phyloP scores from a whole-genome alignment of 2,888 invertebrate species.

The Himalopsyche kuldschensis region DNA sequence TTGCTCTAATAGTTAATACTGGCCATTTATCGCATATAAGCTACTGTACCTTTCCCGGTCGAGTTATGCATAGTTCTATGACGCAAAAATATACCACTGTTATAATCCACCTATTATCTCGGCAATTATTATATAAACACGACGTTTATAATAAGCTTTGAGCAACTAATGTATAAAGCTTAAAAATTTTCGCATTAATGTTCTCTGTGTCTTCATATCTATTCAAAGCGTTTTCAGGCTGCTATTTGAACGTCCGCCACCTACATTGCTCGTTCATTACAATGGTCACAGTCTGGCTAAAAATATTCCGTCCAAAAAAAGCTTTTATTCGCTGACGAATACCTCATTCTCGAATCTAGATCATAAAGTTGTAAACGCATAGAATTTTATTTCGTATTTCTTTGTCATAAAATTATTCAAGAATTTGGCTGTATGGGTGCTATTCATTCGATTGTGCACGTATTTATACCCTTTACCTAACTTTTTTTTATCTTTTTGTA shows the following conservation, averaged over 20 bases:
- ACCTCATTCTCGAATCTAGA: neutral
- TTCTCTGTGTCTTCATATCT: neutral
- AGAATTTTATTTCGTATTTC: too few relatives aligned
- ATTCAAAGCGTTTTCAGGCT: neutral
- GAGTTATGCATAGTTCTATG: too few relatives aligned
- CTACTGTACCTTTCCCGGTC: too few relatives aligned
- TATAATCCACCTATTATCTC: too few relatives aligned
- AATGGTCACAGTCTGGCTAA: neutral
- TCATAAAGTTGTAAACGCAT: neutral
- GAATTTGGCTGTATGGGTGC: too few relatives aligned
- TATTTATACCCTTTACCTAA: too few relatives aligned
- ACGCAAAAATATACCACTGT: too few relatives aligned
- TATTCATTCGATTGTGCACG: too few relatives aligned
- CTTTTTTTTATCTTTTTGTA: too few relatives aligned
- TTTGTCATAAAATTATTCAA: too few relatives aligned
- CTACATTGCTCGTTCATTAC: neutral
- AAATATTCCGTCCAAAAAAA: neutral
- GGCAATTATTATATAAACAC: neutral
- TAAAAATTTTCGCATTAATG: neutral
- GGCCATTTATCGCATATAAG: too few relatives aligned
- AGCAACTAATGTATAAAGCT: neutral
- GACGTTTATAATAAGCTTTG: neutral
- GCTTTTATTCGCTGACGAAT: neutral
- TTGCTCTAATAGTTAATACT: too few relatives aligned
- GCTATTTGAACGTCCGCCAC: neutral